phyloP scores from a whole-genome alignment of 1,140 invertebrate genomes.

The Penaeus chinensis region DNA sequence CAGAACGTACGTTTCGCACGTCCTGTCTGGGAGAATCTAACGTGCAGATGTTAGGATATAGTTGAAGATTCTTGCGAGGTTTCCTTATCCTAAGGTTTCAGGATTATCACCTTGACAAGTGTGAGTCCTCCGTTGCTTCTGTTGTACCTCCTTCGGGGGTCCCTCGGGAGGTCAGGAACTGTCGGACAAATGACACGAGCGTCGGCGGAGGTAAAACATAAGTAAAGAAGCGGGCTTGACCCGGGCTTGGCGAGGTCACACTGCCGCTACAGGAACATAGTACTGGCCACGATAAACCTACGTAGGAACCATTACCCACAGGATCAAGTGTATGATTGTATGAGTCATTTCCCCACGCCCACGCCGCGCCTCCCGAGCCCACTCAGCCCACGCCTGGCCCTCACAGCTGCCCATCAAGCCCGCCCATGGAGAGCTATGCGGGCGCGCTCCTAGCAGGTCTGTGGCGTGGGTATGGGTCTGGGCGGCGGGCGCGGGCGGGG shows the following conservation, averaged over 20 bases:
- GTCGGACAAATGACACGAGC: slow-evolving; percentile 31
- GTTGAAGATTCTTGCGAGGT: slow-evolving; percentile 56
- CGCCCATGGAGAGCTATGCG: slow-evolving; percentile 9
- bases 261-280: slow-evolving; percentile 61
- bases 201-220: slow-evolving; percentile 12
- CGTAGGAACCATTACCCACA: slow-evolving; percentile 61
- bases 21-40: too few species aligned
- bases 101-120: slow-evolving; percentile 46
- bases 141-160: slow-evolving; percentile 13
- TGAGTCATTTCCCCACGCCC: slow-evolving; percentile 34
- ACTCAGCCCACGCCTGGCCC: slow-evolving; percentile 10
- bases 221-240: background rate
- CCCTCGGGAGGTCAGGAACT: slow-evolving; percentile 43
- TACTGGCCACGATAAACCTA: slow-evolving; percentile 60
- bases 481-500: slow-evolving; percentile 25
- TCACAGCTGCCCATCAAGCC: slow-evolving; percentile 15
- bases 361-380: slow-evolving; percentile 12
- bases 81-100: slow-evolving; percentile 51
- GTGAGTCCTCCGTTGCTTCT: slow-evolving; percentile 39
- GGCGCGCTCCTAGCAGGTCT: background rate
- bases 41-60: background rate
- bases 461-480: slow-evolving; percentile 23
- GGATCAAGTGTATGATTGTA: slow-evolving; percentile 55
- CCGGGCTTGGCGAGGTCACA: slow-evolving; percentile 20
- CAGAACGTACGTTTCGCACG: too few species aligned